phyloP scores from a whole-genome alignment of 2,888 invertebrate genomes.

The Drosophila lacicola region DNA sequence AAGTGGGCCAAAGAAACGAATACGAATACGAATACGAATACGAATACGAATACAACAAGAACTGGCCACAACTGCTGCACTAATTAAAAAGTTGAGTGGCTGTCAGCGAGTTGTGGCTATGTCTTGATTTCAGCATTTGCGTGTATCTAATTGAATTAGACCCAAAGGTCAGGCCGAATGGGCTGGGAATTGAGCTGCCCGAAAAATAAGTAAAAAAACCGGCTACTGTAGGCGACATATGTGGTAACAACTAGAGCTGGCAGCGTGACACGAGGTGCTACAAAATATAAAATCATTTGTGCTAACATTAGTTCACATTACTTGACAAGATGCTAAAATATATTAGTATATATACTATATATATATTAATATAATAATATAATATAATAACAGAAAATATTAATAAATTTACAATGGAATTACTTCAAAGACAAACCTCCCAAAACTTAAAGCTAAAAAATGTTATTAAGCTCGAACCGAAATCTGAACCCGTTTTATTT shows the following conservation, averaged over 20 bases:
- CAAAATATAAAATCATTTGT: background rate
- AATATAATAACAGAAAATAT: no score
- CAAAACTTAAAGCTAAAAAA: no score
- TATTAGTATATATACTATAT: no score
- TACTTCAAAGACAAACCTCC: no score
- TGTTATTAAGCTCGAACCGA: no score
- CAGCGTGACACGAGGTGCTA: slow-evolving; percentile 3
- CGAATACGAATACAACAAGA: slow-evolving; percentile 1
- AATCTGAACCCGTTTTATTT: no score
- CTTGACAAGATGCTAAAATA: background rate
- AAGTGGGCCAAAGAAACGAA: slow-evolving; percentile 1
- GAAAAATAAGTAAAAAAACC: slow-evolving; percentile 3
- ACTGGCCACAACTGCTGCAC: slow-evolving; percentile 34
- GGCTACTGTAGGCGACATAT: slow-evolving; percentile 1
- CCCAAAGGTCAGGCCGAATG: slow-evolving; percentile 62
- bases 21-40: background rate
- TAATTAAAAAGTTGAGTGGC: slow-evolving; percentile 56
- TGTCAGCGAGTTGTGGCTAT: slow-evolving; percentile 36
- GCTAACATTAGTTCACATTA: no score
- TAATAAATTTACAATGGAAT: no score
- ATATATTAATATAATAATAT: no score
- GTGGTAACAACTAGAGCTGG: background rate
- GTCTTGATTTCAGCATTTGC: slow-evolving; percentile 41
- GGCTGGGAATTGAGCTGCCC: slow-evolving; percentile 49
- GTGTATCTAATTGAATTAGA: slow-evolving; percentile 72